A percentile compares a stretch with the other conserved stretches of the same genome.
Evolutionary conservation across 2,797 vertebrate genomes (phyloP).

Genomic region (Chanos chanos): DNA sequence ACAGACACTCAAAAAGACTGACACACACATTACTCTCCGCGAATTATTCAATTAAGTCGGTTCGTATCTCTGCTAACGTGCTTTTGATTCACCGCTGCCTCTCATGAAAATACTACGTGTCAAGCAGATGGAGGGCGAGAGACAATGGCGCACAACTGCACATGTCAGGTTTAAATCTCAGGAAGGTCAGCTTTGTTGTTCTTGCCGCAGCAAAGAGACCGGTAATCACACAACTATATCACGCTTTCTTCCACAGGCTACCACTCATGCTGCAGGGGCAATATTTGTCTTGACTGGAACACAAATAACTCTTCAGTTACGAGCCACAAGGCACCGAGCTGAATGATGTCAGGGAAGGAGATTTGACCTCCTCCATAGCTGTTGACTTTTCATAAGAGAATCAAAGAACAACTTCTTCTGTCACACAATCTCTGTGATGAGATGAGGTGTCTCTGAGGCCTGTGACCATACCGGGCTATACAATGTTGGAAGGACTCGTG

Average conservation of each 20-base stretch:
- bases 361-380: constrained; percentile 5
- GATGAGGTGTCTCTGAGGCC: too few species aligned
- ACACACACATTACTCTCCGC: constrained; percentile 24
- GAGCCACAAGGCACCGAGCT: too few species aligned
- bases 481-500: too few species aligned
- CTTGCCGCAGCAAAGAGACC: constrained; percentile 5
- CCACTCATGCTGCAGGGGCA: neutral
- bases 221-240: constrained; percentile 8
- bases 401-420: neutral
- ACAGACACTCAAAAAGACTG: neutral
- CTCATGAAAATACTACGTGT: constrained; percentile 17
- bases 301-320: constrained; percentile 19
- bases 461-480: too few species aligned
- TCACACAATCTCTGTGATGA: too few species aligned
- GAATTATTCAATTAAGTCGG: constrained; percentile 34
- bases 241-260: constrained; percentile 6
- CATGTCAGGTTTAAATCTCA: constrained; percentile 31
- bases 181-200: constrained; percentile 38
- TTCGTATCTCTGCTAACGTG: constrained; percentile 22
- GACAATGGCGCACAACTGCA: neutral
- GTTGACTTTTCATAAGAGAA: neutral
- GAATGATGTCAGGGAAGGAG: constrained; percentile 18
- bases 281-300: constrained; percentile 20
- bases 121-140: too few species aligned
- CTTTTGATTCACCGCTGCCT: constrained; percentile 27